phyloP scores from a whole-genome alignment of 2,888 invertebrate genomes.

The Brachynemurus nebulosus region DNA sequence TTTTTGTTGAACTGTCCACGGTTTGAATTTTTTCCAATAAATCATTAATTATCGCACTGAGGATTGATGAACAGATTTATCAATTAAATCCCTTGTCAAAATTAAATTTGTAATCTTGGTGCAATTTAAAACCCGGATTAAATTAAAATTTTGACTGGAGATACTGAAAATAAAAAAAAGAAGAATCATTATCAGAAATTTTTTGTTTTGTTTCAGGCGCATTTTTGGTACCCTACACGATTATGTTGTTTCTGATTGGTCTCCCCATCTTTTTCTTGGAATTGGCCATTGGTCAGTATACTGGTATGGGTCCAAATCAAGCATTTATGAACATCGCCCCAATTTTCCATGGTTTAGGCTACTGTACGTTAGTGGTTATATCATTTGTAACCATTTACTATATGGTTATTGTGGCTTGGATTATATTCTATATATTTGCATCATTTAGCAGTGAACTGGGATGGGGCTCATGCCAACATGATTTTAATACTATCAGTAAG shows the following conservation, averaged over 20 bases:
- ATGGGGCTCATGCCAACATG: slow-evolving; percentile 55
- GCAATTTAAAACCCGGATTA: too few species aligned
- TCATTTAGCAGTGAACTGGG: slow-evolving; percentile 48
- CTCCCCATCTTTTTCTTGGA: slow-evolving; percentile 71
- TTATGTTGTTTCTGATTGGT: slow-evolving; percentile 63
- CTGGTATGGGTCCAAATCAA: slow-evolving; percentile 55
- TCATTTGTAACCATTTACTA: slow-evolving; percentile 61
- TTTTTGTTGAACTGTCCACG: too few species aligned
- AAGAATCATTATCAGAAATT: too few species aligned
- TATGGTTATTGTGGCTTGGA: slow-evolving; percentile 69
- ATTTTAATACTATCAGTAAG: slow-evolving; percentile 45
- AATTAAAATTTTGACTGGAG: too few species aligned
- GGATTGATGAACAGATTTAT: too few species aligned
- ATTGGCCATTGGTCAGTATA: slow-evolving; percentile 64
- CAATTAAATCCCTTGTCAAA: too few species aligned
- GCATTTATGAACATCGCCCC: slow-evolving; percentile 49
- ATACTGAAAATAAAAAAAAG: too few species aligned
- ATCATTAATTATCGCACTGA: too few species aligned
- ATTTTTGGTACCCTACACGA: slow-evolving; percentile 56
- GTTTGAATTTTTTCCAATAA: too few species aligned
- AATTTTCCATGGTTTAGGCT: slow-evolving; percentile 45
- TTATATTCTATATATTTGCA: slow-evolving; percentile 57
- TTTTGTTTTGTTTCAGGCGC: slow-evolving; percentile 42
- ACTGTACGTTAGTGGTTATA: slow-evolving; percentile 55
- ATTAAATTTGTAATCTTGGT: too few species aligned